Conservation (phyloP, 2,113 vertebrate species). For the Nyctibius bracteatus region DNA sequence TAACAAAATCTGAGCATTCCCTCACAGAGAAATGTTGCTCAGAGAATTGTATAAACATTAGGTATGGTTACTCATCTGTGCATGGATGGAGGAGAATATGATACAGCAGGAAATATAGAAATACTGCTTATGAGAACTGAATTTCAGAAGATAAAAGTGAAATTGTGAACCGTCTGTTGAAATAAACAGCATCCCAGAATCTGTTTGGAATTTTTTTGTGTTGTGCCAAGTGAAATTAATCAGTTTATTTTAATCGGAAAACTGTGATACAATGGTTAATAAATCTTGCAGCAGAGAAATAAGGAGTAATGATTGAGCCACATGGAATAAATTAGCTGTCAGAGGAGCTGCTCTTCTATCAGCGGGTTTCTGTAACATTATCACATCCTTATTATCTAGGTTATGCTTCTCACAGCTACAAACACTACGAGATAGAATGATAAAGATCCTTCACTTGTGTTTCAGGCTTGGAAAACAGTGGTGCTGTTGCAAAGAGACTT, state of each 20-base stretch:
- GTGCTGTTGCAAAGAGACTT: not conserved
- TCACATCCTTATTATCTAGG: constrained; percentile 65
- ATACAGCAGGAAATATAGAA: not conserved
- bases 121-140: not conserved
- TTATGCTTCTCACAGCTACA: constrained; percentile 53
- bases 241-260: constrained; percentile 16
- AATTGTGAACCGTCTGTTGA: not conserved
- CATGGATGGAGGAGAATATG: not conserved
- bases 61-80: not conserved
- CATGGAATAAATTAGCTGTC: constrained; percentile 50
- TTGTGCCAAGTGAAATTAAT: not conserved
- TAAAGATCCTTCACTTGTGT: constrained; percentile 51
- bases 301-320: constrained; percentile 41
- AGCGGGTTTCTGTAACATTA: constrained; percentile 57
- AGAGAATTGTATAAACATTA: not conserved
- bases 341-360: constrained; percentile 45
- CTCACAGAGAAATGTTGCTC: not conserved
- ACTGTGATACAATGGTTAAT: not conserved
- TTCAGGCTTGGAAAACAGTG: constrained; percentile 1
- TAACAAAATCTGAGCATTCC: not conserved
- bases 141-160: not conserved
- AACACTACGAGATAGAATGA: constrained; percentile 11
- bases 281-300: constrained; percentile 21
- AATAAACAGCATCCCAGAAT: not conserved
- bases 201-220: not conserved